Evolutionary conservation across 2,888 invertebrate species (phyloP), one percentile per base, ranked within the genome.

Genomic region (Polia nebulosa): DNA sequence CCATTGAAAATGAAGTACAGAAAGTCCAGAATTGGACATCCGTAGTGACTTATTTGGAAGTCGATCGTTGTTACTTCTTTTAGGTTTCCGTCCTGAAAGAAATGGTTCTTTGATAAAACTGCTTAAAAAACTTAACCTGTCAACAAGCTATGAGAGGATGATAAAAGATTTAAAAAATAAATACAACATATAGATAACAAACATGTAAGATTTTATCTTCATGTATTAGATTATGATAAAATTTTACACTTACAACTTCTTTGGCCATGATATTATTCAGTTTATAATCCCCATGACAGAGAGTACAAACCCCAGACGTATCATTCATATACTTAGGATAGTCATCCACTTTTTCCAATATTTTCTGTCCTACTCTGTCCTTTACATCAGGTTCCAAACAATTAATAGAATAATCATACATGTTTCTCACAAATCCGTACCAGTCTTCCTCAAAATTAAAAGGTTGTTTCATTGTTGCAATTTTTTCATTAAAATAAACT

Each of bases 1-100:
- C 87, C 85, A 1, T 83, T 79, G 65, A 90, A 90, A 20, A 93
- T 85, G 56, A 92, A 90, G 68, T 88, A 91, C 0, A 93, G 13
- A 1, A 93, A 83, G 57, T 93, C 93, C 11, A 86, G 56, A 0
- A 92, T 66, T 0, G 90, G 91, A 60, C 82, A 85, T 1, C 92
- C 91, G 57, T 86, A 89, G 72, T 88, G 84, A 1, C 88, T 72
- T 4, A 91, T 67, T 71, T 93, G 92, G 44, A 85, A 93, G 63
- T 93, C 93, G 0, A 91, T 83, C 6, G 88, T 78, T 44, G 90
- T 78, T 0, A 90, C 87, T 69, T 92, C 88, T 1, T 66, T 60
- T 22, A 89, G 51, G 53, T 79, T 71, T 15, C 87, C 89, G n/a
- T 90, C 63, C 92, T 93, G 86, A 57, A 86, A 87, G 27, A 9